Conservation (phyloP, 1,140 invertebrate genomes). For the Triops cancriformis region DNA sequence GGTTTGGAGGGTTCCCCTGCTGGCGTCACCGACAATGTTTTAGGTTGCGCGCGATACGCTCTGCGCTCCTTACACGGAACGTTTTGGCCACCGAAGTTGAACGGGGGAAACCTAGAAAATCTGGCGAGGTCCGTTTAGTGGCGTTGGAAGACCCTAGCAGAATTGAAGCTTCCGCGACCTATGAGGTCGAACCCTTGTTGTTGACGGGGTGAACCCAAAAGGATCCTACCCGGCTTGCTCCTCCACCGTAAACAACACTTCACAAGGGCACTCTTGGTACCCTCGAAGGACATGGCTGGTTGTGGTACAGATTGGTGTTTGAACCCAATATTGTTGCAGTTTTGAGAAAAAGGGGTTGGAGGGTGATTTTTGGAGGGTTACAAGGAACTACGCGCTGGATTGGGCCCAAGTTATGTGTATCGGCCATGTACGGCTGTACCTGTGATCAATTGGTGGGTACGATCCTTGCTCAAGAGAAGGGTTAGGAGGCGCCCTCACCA, state of each 20-base stretch:
- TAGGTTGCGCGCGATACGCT: not conserved
- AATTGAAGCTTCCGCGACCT: not conserved
- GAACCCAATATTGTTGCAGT: not conserved
- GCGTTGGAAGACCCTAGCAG: not conserved
- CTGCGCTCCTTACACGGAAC: not conserved
- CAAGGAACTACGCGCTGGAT: not conserved
- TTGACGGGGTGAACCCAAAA: too few relatives aligned
- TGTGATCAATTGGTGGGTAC: constrained; percentile 13
- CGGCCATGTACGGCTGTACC: not conserved
- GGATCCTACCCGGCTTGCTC: too few relatives aligned
- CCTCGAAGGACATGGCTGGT: not conserved
- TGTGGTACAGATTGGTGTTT: not conserved
- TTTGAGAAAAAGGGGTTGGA: not conserved
- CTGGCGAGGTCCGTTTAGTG: not conserved
- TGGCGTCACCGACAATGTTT: not conserved
- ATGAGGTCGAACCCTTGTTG: too few relatives aligned
- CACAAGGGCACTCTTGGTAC: too few relatives aligned
- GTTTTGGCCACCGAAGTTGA: not conserved
- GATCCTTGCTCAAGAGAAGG: constrained; percentile 9
- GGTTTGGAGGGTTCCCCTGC: not conserved
- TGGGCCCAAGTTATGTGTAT: not conserved
- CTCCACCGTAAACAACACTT: too few relatives aligned
- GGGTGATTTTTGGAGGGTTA: not conserved
- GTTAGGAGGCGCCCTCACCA: not conserved
- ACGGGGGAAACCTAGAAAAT: not conserved